Base-by-base conservation (phyloP, 1,140 invertebrate species). In the Choristoneura fumiferana region DNA sequence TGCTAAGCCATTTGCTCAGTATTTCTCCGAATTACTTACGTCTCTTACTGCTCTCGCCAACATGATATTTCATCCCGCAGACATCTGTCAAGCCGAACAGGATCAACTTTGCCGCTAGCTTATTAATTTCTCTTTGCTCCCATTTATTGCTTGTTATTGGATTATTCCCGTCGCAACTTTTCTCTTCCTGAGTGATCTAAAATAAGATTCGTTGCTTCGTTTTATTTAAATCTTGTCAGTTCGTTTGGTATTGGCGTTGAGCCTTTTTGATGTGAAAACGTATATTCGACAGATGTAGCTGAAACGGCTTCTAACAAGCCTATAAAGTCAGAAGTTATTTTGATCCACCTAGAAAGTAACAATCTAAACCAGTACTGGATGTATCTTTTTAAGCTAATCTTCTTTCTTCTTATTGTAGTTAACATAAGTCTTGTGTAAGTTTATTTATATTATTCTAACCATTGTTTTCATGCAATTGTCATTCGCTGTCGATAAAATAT, bases 91-190 rank as follows among this genome's bases (percentile, higher is more conserved):
- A 65, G 65, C 62, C 36, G 67, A 66, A 78, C 76, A 75, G 70
- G 71, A 77, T 78, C 73, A 68, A 77, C 65, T 81, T 74, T 76
- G 78, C 76, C 73, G 71, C 65, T 61, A 65, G 62, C 67, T 68
- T 78, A 73, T 76, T 78, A 78, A 81, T 81, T 78, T 73, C 69
- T 69, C 68, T 76, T 76, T 72, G 63, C 73, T 70, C 62, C 63
- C 55, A 59, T 71, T 80, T 73, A 76, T 75, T 78, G 73, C 57
- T 52, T 57, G 54, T 75, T 74, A 82, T 80, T 82, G 76, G 72
- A 75, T 82, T 77, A 80, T 82, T 80, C 76, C 75, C 69, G 73
- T 72, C 62, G 64, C 69, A 69, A 74, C 67, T 76, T 77, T 73
- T 73, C 62, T 71, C 74, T 67, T 72, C 69, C 64, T 67, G 52